Conservation (phyloP, 2,797 vertebrate genomes). For the Urosaurus nigricauda region DNA sequence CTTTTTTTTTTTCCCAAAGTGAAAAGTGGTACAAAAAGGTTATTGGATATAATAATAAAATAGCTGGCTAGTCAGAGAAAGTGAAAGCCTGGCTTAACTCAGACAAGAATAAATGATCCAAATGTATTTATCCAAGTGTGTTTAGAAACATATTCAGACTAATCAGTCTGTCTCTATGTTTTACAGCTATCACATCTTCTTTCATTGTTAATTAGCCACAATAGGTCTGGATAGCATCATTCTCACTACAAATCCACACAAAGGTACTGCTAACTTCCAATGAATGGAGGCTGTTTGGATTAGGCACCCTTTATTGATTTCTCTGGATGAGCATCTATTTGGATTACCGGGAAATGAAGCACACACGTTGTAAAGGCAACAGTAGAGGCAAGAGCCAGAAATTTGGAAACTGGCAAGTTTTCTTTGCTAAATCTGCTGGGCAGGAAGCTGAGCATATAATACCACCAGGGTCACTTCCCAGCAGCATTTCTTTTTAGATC, state of each 20-base stretch:
- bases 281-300: slow-evolving; percentile 14
- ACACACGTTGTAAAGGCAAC: neutral
- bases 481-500: slow-evolving; percentile 8
- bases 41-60: neutral
- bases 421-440: neutral
- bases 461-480: neutral
- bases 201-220: neutral
- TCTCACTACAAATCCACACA: neutral
- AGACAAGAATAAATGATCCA: neutral
- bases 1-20: neutral
- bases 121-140: slow-evolving; percentile 1
- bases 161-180: neutral
- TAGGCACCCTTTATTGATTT: slow-evolving; percentile 26
- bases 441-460: neutral
- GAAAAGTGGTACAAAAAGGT: neutral
- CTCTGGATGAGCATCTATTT: slow-evolving; percentile 26
- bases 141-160: slow-evolving; percentile 15
- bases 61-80: neutral
- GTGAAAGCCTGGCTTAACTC: neutral
- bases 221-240: slow-evolving; percentile 13
- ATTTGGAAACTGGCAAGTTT: neutral
- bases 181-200: neutral
- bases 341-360: slow-evolving; percentile 9
- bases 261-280: neutral
- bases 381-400: neutral